Evolutionary conservation across 2,888 invertebrate species (phyloP).

Genomic region (Meloe dianella): DNA sequence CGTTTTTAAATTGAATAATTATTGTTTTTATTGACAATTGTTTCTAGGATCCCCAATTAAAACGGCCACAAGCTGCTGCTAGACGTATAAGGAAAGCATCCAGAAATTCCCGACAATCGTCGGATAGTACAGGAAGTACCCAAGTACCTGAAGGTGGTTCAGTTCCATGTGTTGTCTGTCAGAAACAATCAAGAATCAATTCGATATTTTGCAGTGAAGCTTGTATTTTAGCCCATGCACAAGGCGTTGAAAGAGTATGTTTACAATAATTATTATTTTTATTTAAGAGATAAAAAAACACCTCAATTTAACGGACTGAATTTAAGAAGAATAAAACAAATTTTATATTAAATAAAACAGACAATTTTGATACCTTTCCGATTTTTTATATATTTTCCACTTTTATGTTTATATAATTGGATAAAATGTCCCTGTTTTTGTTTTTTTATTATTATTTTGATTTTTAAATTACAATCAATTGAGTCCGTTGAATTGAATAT

Average conservation of each 20-base stretch:
- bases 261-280: constrained; percentile 12
- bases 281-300: background rate
- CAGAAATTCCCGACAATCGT: constrained; percentile 50
- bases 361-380: constrained; percentile 13
- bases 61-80: constrained; percentile 56
- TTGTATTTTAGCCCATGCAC: constrained; percentile 85
- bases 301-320: constrained; percentile 7
- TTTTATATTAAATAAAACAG: constrained; percentile 11
- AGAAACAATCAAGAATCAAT: constrained; percentile 74
- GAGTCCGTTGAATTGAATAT: constrained; percentile 1
- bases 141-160: constrained; percentile 32
- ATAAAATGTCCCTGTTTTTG: background rate
- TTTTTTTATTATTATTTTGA: background rate
- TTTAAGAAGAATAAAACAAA: constrained; percentile 14
- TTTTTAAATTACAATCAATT: background rate
- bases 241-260: constrained; percentile 65
- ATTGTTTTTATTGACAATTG: background rate
- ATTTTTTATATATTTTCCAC: background rate
- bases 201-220: constrained; percentile 89
- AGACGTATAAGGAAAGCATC: constrained; percentile 56
- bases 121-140: constrained; percentile 49
- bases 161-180: constrained; percentile 76
- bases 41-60: constrained; percentile 50
- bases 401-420: background rate
- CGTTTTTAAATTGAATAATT: background rate